Base-by-base conservation (phyloP, 2,797 vertebrate species). In the Hippopotamyrus pictus region DNA sequence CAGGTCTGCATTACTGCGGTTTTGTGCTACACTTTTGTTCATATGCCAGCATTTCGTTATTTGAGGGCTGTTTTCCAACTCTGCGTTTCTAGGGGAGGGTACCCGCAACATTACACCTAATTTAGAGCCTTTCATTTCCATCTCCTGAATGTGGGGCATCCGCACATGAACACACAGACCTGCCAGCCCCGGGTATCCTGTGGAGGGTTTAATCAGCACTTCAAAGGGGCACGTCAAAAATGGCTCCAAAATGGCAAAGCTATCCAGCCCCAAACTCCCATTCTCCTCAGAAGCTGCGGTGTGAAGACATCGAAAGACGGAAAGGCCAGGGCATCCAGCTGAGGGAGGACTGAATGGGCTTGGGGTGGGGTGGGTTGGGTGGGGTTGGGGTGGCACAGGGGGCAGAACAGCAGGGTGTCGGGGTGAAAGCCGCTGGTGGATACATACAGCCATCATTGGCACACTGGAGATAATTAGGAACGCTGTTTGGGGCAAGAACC, bases 121-220 rank as follows among this genome's bases (percentile, higher is more conserved):
- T 92, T 93, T 86, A 0, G 87, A 86, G 82, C 88, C 91, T 93
- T 90, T 82, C 91, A 79, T 94, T 95, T 93, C 92, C 88, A 88
- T 93, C 91, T 91, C 92, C 88, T 69, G 92, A 92, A 95, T 93
- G 92, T 91, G 93, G 93, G 94, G 92, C 93, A 95, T 94, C 94
- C 92, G 59, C 37, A 19, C 90, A 92, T 92, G 91, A 90, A 91
- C 93, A 92, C 92, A 92, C 94, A 95, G 93, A 95, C 94, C 93
- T 95, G 94, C 94, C 94, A 95, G 93, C 91, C 92, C 88, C 92
- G 92, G 89, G 93, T 94, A 93, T 95, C 93, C 93, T 94, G 93
- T 92, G 88, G 93, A 95, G 96, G 95, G 95, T 97, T 96, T 96
- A 95, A 96, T 95, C 95, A 95, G 93, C 94, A 95, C 95, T 96